Evolutionary conservation across 1,140 invertebrate genomes (phyloP).

Genomic region (Ridgeia piscesae): DNA sequence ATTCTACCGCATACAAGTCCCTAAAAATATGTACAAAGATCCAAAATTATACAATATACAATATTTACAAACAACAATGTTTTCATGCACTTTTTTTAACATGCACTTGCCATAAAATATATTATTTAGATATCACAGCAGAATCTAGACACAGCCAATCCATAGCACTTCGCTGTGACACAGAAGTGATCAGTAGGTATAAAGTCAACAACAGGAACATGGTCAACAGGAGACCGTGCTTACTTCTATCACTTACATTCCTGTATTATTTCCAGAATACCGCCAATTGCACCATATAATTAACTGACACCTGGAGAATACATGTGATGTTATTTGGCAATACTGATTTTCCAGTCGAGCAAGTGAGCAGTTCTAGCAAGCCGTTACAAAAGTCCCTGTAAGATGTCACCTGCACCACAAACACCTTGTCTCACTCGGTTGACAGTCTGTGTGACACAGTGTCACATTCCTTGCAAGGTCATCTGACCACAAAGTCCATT

Average conservation of each 20-base stretch:
- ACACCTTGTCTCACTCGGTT: not conserved
- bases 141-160: not conserved
- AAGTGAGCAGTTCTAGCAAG: not conserved
- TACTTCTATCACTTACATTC: not conserved
- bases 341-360: not conserved
- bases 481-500: too few species aligned
- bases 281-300: not conserved
- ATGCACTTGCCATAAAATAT: not conserved
- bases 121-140: not conserved
- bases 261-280: not conserved
- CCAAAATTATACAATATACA: not conserved
- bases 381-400: not conserved
- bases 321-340: not conserved
- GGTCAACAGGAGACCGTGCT: not conserved
- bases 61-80: not conserved
- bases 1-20: not conserved
- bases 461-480: too few species aligned
- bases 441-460: not conserved
- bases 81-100: not conserved
- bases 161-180: not conserved
- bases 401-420: not conserved
- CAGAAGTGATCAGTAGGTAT: too few species aligned
- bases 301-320: not conserved
- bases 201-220: not conserved
- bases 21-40: conserved; percentile 2